Conservation (phyloP, 1,140 invertebrate genomes). For the Colletes gigas region DNA sequence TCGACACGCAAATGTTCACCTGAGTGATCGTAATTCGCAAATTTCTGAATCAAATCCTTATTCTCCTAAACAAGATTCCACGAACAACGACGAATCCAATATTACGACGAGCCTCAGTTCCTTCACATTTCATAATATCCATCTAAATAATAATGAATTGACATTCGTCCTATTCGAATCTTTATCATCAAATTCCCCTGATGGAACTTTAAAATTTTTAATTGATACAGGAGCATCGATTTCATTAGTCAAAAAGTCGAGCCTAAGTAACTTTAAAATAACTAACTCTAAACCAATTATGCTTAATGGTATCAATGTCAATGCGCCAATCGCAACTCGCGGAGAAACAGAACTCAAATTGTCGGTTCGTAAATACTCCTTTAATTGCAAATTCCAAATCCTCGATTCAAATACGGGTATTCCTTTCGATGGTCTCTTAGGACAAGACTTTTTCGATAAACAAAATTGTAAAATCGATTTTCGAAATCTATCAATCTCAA, state of each 20-base stretch:
- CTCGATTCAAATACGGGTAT: slow-evolving; percentile 79
- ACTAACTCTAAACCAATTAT: background rate
- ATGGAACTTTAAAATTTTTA: background rate
- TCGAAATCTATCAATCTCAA: slow-evolving; percentile 72
- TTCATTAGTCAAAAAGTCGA: background rate
- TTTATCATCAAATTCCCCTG: background rate
- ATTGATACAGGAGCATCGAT: background rate
- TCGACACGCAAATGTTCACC: background rate
- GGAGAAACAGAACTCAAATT: slow-evolving; percentile 3
- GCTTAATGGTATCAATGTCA: slow-evolving; percentile 39
- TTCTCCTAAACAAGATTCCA: background rate
- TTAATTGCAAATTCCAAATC: slow-evolving; percentile 10
- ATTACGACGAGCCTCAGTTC: background rate
- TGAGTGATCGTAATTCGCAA: background rate
- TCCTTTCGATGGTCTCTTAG: slow-evolving; percentile 21
- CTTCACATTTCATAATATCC: background rate
- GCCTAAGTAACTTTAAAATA: background rate
- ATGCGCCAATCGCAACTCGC: background rate
- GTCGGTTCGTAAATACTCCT: background rate
- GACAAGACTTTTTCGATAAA: background rate
- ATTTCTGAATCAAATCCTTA: background rate
- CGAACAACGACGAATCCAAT: background rate
- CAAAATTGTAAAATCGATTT: slow-evolving; percentile 7
- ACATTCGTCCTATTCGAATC: background rate
- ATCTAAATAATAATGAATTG: background rate